Conservation (phyloP, 2,888 invertebrate genomes). For the Dynastes grantii region DNA sequence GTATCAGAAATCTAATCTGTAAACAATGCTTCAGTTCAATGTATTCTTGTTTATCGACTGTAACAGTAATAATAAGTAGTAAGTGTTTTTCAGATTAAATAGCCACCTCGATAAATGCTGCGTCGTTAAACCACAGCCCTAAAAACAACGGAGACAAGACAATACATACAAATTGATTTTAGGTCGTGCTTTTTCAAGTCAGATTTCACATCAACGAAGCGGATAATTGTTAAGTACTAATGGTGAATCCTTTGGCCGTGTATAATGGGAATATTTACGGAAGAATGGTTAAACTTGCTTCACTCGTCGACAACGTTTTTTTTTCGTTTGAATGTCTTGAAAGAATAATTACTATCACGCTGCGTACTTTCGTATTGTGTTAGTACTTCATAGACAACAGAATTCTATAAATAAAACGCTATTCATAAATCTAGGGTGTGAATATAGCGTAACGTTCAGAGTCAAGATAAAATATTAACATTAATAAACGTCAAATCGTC, state of each 20-base stretch:
- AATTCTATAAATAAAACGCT: no score
- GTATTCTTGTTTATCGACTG: constrained; percentile 24
- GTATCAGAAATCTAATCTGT: not conserved
- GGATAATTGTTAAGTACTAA: constrained; percentile 50
- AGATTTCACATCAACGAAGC: constrained; percentile 49
- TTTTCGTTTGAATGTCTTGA: not conserved
- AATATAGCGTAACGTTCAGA: no score
- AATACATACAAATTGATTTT: constrained; percentile 45
- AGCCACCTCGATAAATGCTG: constrained; percentile 26
- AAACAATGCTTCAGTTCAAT: not conserved
- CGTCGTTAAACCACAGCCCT: constrained; percentile 44
- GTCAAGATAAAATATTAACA: no score
- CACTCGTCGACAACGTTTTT: constrained; percentile 7
- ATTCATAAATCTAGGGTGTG: no score
- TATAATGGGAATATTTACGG: constrained; percentile 46
- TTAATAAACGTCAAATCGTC: constrained; percentile 12
- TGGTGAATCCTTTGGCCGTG: constrained; percentile 45
- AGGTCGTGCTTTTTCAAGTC: constrained; percentile 31
- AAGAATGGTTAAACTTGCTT: constrained; percentile 37
- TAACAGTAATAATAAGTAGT: constrained; percentile 20
- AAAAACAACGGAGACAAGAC: constrained; percentile 34
- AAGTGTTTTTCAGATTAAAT: constrained; percentile 37
- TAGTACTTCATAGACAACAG: not conserved
- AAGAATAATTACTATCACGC: constrained; percentile 5
- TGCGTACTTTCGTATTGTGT: not conserved